These are phyloP conservation scores for Leptinotarsa tumamoca DNA, from an alignment of 2,888 invertebrate species.

Conservation along the genomic window DNA sequence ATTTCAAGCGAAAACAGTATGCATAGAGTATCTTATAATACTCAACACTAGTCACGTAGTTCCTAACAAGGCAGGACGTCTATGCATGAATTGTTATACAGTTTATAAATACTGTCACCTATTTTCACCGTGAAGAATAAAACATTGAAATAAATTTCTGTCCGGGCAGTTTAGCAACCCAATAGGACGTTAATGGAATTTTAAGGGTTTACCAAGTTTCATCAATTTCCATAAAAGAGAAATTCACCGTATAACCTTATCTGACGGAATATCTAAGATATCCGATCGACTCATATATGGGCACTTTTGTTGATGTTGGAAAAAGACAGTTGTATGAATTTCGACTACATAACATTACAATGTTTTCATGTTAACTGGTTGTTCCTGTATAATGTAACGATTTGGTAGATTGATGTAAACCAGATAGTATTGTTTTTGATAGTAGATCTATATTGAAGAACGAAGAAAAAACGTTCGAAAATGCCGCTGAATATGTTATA, in stretches of 20 bases:
- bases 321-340: conserved; percentile 43
- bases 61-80: neutral
- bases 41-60: too few relatives aligned
- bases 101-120: neutral
- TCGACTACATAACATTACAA: conserved; percentile 48
- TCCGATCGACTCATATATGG: conserved; percentile 41
- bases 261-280: conserved; percentile 47
- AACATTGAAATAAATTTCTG: conserved; percentile 34
- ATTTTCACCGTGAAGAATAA: neutral
- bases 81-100: neutral
- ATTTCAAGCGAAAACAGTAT: too few relatives aligned
- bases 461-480: conserved; percentile 36
- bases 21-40: too few relatives aligned
- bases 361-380: conserved; percentile 56
- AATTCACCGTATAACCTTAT: conserved; percentile 41
- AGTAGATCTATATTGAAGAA: conserved; percentile 51
- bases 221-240: conserved; percentile 44
- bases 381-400: conserved; percentile 58
- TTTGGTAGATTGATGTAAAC: conserved; percentile 58
- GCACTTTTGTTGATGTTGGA: conserved; percentile 36
- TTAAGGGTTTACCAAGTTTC: conserved; percentile 37
- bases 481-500: conserved; percentile 45
- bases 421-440: conserved; percentile 60
- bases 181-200: conserved; percentile 44
- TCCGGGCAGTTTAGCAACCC: conserved; percentile 31